Base-by-base conservation (phyloP, 2,888 invertebrate species). In the Tenodera sinensis region DNA sequence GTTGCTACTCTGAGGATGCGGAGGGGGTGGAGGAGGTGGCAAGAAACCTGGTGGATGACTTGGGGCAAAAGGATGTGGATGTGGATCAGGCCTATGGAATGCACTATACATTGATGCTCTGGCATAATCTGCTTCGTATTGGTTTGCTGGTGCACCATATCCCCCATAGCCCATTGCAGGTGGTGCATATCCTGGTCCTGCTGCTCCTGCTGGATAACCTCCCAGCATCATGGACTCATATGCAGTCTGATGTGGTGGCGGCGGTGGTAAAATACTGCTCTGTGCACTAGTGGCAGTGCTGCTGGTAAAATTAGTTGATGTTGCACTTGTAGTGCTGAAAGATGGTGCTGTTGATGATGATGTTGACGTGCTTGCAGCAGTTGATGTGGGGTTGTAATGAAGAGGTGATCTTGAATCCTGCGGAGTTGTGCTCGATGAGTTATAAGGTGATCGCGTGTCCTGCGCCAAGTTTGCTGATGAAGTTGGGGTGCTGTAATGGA, bases 61-160 rank as follows among this genome's bases (percentile, higher is more conserved):
- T 34, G 87, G 87, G 20, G 87, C 34, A 87, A 87, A 87, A n/a
- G 90, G 87, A 71, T 88, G 85, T 81, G 89, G 90, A 87, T 90
- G 90, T 83, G 91, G 91, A 83, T 91, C 91, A n/a, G 91, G 91
- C 28, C 91, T 89, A 85, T 91, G 91, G 90, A 91, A 91, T 82
- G 91, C 91, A 89, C 91, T 91, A 87, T 91, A 91, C 90, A 90
- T 90, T 25, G 91, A 90, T 42, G 90, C 90, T 54, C 91, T 88
- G 3, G 90, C 90, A 88, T 91, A 91, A 83, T 91, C 91, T 34
- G 90, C 85, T 2, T 90, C 90, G 34, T 89, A 89, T 84, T 90
- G 88, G 83, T 88, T 88, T 81, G 85, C 15, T 12, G 88, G 83
- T 30, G 89, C 82, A 83, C 54, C 84, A 83, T 90, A 90, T 42